Percentiles rank a stretch among this genome's conserved stretches.
These are phyloP conservation scores for Hoplostethus mediterraneus DNA, from an alignment of 2,797 vertebrate species.

Conservation along the genomic window DNA sequence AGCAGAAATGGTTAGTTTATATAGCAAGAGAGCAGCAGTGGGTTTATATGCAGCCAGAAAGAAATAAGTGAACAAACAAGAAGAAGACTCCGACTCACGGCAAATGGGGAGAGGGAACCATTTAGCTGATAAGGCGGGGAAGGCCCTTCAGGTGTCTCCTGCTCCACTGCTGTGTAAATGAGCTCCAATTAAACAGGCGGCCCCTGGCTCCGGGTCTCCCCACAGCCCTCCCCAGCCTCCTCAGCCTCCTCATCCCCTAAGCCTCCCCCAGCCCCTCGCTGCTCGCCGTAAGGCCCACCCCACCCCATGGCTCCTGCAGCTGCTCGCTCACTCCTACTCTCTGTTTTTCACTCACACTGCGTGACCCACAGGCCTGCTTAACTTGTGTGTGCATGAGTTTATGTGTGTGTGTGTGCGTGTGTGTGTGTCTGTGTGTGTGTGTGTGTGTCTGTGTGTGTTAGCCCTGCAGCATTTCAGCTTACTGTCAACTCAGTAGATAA, in stretches of 20 bases:
- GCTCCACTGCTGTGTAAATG: slow-evolving; percentile 85
- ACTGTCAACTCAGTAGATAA: slow-evolving; percentile 77
- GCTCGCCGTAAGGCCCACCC: slow-evolving; percentile 80
- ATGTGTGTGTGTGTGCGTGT: slow-evolving; percentile 42
- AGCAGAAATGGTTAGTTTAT: background rate
- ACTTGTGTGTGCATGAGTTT: slow-evolving; percentile 34
- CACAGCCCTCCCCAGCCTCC: slow-evolving; percentile 67
- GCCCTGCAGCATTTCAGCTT: slow-evolving; percentile 78
- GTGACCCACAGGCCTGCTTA: slow-evolving; percentile 83
- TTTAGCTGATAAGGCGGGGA: slow-evolving; percentile 82
- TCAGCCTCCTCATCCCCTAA: slow-evolving; percentile 57
- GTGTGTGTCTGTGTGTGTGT: slow-evolving; percentile 35
- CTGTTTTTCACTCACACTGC: slow-evolving; percentile 80
- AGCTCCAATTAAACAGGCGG: slow-evolving; percentile 87
- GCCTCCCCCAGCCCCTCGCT: slow-evolving; percentile 74
- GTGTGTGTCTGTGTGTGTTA: slow-evolving; percentile 54
- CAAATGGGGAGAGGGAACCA: slow-evolving; percentile 59
- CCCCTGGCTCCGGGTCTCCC: slow-evolving; percentile 79
- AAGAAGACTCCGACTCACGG: slow-evolving; percentile 48
- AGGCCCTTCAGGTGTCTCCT: slow-evolving; percentile 84
- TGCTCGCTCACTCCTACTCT: slow-evolving; percentile 79
- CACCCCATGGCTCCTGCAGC: slow-evolving; percentile 83
- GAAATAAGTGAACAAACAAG: slow-evolving; percentile 54
- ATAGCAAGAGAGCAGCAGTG: background rate
- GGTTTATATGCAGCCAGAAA: slow-evolving; percentile 3